Conservation (phyloP, 2,113 vertebrate species). For the Gymnogyps californianus region DNA sequence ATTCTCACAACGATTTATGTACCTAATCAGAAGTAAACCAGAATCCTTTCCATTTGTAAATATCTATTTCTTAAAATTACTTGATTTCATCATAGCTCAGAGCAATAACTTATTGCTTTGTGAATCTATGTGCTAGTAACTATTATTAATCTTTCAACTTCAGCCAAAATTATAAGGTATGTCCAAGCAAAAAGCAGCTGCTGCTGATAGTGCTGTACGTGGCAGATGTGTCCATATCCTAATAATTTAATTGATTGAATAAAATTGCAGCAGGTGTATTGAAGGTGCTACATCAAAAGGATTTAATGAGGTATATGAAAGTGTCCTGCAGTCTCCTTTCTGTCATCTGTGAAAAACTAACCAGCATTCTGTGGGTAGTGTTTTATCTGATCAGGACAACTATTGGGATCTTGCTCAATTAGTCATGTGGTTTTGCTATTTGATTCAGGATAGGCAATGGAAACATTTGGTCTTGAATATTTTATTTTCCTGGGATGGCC, state of each 20-base stretch:
- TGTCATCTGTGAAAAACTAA: background rate
- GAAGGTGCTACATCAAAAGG: background rate
- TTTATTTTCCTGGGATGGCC: background rate
- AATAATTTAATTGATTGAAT: background rate
- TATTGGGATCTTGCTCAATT: background rate
- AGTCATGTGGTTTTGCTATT: background rate
- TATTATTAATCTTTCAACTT: background rate
- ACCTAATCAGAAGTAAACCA: background rate
- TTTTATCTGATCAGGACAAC: background rate
- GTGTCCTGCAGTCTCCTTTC: background rate
- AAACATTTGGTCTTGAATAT: constrained; percentile 43
- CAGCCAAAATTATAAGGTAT: background rate
- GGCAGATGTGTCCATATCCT: background rate
- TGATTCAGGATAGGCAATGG: background rate
- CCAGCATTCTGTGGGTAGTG: background rate
- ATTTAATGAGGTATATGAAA: background rate
- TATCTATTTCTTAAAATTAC: background rate
- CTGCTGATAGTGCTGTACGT: background rate
- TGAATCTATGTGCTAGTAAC: background rate
- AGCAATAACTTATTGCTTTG: background rate
- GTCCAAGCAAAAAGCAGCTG: background rate
- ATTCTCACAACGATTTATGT: background rate
- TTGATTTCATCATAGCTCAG: background rate
- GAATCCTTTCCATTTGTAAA: background rate
- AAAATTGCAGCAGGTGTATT: background rate